Evolutionary conservation across 2,888 invertebrate genomes (phyloP).

Genomic region (Leptinotarsa peninsularis): DNA sequence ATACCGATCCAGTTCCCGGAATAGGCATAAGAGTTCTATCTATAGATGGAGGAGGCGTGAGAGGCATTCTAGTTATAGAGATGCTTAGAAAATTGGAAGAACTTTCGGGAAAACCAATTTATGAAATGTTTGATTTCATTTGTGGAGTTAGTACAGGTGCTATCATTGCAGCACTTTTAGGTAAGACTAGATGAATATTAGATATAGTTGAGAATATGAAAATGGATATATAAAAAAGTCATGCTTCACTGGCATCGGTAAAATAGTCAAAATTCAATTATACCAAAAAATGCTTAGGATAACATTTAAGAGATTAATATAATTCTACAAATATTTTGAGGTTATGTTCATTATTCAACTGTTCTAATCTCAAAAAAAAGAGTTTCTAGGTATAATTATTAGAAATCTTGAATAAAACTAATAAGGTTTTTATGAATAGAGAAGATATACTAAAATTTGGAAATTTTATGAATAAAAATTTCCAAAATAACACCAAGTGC

Average conservation of each 20-base stretch:
- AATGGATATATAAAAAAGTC: no score
- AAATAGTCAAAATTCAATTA: no score
- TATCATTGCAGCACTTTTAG: conserved; percentile 74
- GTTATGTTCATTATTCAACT: no score
- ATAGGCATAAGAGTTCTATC: conserved; percentile 84
- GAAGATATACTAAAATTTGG: no score
- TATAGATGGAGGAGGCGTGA: conserved; percentile 91
- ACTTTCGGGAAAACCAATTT: conserved; percentile 74
- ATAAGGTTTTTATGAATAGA: no score
- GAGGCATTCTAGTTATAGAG: conserved; percentile 88
- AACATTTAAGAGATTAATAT: no score
- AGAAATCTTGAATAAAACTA: no score
- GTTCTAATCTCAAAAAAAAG: no score
- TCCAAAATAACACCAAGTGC: neutral
- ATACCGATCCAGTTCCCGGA: conserved; percentile 75
- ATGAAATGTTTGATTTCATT: conserved; percentile 89
- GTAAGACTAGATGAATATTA: conserved; percentile 64
- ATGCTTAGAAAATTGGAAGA: conserved; percentile 83
- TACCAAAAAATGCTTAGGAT: no score
- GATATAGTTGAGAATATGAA: neutral
- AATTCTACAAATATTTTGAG: no score
- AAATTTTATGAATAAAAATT: neutral
- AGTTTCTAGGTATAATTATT: no score
- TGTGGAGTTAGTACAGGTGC: conserved; percentile 88
- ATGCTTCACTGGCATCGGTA: no score